Percentiles rank a stretch among this genome's conserved stretches.
These are phyloP conservation scores for Ammospiza caudacuta DNA, from an alignment of 2,113 vertebrate genomes.

Conservation along the genomic window DNA sequence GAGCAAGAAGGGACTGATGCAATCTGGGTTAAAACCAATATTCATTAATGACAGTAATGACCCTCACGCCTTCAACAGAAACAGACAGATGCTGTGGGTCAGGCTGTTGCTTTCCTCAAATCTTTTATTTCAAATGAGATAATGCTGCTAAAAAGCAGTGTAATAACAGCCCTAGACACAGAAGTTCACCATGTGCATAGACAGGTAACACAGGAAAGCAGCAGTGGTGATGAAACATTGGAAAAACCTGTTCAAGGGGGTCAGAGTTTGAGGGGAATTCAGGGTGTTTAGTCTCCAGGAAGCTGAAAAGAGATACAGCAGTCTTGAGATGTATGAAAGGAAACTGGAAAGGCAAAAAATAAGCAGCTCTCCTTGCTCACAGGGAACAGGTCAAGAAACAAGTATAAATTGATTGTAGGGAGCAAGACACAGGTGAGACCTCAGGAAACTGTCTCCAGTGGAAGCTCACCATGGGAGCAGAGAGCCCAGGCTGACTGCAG, in stretches of 20 bases:
- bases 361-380: neutral
- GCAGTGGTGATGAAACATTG: neutral
- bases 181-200: neutral
- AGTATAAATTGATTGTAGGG: neutral
- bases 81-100: neutral
- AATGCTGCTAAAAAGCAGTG: neutral
- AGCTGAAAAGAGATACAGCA: neutral
- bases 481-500: neutral
- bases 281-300: neutral
- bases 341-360: neutral
- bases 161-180: neutral
- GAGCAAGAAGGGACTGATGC: conserved; percentile 10
- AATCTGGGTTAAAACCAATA: conserved; percentile 28
- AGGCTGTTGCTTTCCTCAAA: neutral
- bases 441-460: neutral
- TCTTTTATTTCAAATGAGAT: conserved; percentile 10
- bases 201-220: neutral
- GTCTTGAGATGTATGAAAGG: neutral
- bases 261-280: neutral
- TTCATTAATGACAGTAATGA: conserved; percentile 13
- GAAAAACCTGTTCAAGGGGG: neutral
- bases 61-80: neutral
- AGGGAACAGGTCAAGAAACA: neutral
- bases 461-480: neutral
- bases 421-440: neutral